Evolutionary conservation across 2,113 vertebrate species (phyloP), one percentile per base, ranked within the genome.

Genomic region (Okapia johnstoni): DNA sequence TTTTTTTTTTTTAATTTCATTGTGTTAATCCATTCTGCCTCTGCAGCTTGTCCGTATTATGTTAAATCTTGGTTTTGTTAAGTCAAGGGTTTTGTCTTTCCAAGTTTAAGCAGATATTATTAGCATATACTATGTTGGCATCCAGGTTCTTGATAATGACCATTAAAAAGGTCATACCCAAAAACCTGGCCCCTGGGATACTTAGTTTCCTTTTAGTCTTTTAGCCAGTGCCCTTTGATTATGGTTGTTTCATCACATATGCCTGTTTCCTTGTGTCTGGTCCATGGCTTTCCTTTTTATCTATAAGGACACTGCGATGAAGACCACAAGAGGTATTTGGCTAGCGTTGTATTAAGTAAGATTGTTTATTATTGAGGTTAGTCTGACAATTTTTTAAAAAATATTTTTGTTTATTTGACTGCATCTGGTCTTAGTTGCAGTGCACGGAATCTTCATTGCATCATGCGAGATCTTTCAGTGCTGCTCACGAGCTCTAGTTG

Each of bases 41-140:
- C 28, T 70, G 36, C 30, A 89, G 46, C 13, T 93, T 90, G 43
- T 92, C 77, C 55, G 19, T 50, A 36, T 94, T 40, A 3, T 85
- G 90, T 85, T 61, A 83, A 83, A 43, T 92, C 43, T 17, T 97
- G 46, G 79, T 55, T 92, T 93, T 93, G 12, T 96, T 81, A 81
- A n/a, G 88, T 94, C 25, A 73, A 43, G 7, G 16, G 54, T 76
- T 97, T 86, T 94, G 33, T 73, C 46, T 54, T 95, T 90, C 36
- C n/a, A 21, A 36, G 13, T 96, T 94, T 88, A 93, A 61, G 33
- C 16, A 93, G 61, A 81, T 79, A 28, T 97, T 85, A 50, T 4
- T 94, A 58, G 28, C 40, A 48, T 79, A 61, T 0, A 93, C 28
- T 58, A 13, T 93, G 5, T 84, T 96, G 28, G 4, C 46, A 54